Evolutionary conservation across 1,140 invertebrate genomes (phyloP).

Genomic region (Drosophila equinoxialis): DNA sequence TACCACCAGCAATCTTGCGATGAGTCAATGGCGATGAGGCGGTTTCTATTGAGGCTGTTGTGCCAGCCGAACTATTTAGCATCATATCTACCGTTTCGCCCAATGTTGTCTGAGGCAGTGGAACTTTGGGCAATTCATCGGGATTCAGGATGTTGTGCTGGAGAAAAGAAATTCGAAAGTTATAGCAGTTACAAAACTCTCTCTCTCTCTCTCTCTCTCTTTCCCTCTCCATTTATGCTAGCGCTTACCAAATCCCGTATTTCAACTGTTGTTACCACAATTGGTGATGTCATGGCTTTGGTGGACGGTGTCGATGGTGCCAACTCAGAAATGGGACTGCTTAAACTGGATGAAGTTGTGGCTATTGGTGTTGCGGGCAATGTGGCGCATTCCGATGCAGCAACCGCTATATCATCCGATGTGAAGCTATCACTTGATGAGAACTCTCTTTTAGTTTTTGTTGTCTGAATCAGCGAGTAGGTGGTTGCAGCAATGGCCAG

Average conservation of each 20-base stretch:
- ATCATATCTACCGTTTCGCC: constrained; percentile 47
- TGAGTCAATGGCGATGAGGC: constrained; percentile 50
- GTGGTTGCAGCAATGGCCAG: constrained; percentile 56
- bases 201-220: too few relatives aligned
- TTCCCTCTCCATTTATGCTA: too few relatives aligned
- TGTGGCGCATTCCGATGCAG: constrained; percentile 45
- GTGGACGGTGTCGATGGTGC: constrained; percentile 65
- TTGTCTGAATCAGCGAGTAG: constrained; percentile 50
- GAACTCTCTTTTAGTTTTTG: constrained; percentile 11
- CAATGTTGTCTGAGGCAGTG: constrained; percentile 3
- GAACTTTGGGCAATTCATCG: constrained; percentile 57
- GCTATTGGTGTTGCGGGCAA: constrained; percentile 53
- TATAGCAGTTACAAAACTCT: too few relatives aligned
- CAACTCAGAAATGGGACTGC: constrained; percentile 55
- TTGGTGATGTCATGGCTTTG: constrained; percentile 57
- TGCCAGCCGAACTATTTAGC: constrained; percentile 64
- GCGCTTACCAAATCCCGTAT: constrained; percentile 60
- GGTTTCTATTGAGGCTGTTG: constrained; percentile 64
- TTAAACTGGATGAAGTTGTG: constrained; percentile 42
- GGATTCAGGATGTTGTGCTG: constrained; percentile 52
- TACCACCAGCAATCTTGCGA: constrained; percentile 28
- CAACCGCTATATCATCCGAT: constrained; percentile 36
- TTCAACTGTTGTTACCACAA: constrained; percentile 59
- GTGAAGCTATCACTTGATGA: constrained; percentile 18
- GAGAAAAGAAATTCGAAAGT: not conserved